Percentiles rank a stretch among this genome's conserved stretches.
Evolutionary conservation across 2,888 invertebrate species (phyloP).

Genomic region (Sinopyrophorus schimmeli): DNA sequence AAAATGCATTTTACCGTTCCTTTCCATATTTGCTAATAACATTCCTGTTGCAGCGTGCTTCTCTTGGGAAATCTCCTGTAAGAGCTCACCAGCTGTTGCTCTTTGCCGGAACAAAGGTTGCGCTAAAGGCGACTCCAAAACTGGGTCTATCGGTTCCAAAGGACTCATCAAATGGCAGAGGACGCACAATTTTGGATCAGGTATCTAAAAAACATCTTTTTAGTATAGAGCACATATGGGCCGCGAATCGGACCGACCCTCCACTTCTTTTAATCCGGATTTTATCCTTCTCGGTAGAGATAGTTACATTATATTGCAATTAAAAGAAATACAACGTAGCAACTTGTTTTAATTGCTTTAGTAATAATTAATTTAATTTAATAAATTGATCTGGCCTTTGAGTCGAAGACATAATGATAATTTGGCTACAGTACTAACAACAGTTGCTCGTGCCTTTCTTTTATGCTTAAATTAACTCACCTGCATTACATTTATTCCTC

Average conservation of each 20-base stretch:
- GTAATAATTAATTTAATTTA: no score
- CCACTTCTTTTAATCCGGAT: no score
- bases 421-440: no score
- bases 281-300: no score
- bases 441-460: constrained; percentile 3
- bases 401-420: no score
- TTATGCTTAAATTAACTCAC: constrained; percentile 34
- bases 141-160: constrained; percentile 81
- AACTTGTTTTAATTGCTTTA: no score
- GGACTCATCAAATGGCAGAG: constrained; percentile 89
- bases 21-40: constrained; percentile 88
- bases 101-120: constrained; percentile 80
- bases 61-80: constrained; percentile 75
- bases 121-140: constrained; percentile 81
- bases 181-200: constrained; percentile 87
- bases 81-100: constrained; percentile 74
- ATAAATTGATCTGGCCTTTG: no score
- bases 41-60: constrained; percentile 80
- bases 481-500: constrained; percentile 53
- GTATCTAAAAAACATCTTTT: constrained; percentile 65
- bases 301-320: no score
- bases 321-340: no score
- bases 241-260: no score
- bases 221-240: no score
- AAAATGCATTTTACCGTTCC: constrained; percentile 62